These are phyloP conservation scores for Noctua janthe DNA, from an alignment of 2,888 invertebrate genomes.

Conservation along the genomic window DNA sequence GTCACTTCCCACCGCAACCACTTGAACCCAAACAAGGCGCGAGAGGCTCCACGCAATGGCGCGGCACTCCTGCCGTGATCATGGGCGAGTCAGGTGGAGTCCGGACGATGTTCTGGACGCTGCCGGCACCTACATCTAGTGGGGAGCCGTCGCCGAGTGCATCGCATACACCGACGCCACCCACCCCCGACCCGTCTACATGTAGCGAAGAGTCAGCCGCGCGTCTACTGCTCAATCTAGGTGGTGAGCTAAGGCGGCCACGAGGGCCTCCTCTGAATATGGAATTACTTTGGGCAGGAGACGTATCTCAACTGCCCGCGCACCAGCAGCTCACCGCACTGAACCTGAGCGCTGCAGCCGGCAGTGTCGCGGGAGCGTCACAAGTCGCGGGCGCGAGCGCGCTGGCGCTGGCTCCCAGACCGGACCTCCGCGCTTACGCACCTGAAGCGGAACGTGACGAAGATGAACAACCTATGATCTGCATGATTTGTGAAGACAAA, in stretches of 20 bases:
- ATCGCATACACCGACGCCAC: constrained; percentile 90
- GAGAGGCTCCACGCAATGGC: constrained; percentile 87
- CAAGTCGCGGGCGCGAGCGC: constrained; percentile 83
- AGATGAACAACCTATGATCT: constrained; percentile 98
- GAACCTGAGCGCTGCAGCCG: constrained; percentile 92
- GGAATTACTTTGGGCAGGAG: constrained; percentile 97
- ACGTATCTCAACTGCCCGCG: constrained; percentile 95
- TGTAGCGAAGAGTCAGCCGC: constrained; percentile 92
- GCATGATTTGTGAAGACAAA: constrained; percentile 99
- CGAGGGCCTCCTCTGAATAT: constrained; percentile 94
- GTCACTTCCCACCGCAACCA: constrained; percentile 88
- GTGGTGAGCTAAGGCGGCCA: constrained; percentile 92
- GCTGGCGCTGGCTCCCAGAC: constrained; percentile 79
- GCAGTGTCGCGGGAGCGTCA: constrained; percentile 82
- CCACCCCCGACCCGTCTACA: constrained; percentile 87
- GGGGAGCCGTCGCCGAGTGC: constrained; percentile 88
- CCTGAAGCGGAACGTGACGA: constrained; percentile 92
- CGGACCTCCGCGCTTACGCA: constrained; percentile 86
- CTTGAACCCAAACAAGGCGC: constrained; percentile 83
- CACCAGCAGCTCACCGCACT: constrained; percentile 95
- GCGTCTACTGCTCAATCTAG: constrained; percentile 94
- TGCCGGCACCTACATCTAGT: constrained; percentile 89
- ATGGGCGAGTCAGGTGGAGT: constrained; percentile 98
- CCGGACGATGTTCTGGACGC: constrained; percentile 92
- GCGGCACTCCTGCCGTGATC: constrained; percentile 95